These are phyloP conservation scores for Xestia c-nigrum DNA, from an alignment of 2,888 invertebrate genomes.

Conservation along the genomic window DNA sequence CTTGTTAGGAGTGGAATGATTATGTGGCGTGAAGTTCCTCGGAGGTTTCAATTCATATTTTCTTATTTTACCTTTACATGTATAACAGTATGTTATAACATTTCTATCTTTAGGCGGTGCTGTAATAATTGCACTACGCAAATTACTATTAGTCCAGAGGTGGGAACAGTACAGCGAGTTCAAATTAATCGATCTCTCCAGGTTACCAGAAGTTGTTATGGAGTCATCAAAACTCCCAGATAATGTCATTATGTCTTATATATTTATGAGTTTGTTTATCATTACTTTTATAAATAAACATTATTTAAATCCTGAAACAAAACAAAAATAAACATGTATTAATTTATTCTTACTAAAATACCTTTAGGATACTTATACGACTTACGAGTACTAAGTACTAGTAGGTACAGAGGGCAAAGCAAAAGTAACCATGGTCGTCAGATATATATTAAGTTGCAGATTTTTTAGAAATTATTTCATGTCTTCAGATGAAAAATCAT, in stretches of 20 bases:
- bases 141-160: conserved; percentile 83
- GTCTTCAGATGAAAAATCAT: no score
- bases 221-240: conserved; percentile 75
- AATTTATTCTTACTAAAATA: neutral
- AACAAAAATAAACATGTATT: conserved; percentile 13
- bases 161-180: conserved; percentile 85
- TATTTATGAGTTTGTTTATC: conserved; percentile 48
- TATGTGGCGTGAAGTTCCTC: conserved; percentile 80
- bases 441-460: no score
- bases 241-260: conserved; percentile 77
- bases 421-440: no score
- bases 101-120: conserved; percentile 76
- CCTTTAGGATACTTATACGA: neutral
- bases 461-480: no score
- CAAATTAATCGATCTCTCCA: conserved; percentile 80
- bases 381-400: no score
- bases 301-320: conserved; percentile 70
- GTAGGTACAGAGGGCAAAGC: no score
- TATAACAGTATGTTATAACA: conserved; percentile 83
- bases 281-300: conserved; percentile 37
- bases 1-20: conserved; percentile 85
- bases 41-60: conserved; percentile 84
- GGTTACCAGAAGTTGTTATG: conserved; percentile 70
- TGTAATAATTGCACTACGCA: conserved; percentile 80
- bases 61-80: conserved; percentile 86